Evolutionary conservation across 2,888 invertebrate genomes (phyloP).

Genomic region (Theretra japonica): DNA sequence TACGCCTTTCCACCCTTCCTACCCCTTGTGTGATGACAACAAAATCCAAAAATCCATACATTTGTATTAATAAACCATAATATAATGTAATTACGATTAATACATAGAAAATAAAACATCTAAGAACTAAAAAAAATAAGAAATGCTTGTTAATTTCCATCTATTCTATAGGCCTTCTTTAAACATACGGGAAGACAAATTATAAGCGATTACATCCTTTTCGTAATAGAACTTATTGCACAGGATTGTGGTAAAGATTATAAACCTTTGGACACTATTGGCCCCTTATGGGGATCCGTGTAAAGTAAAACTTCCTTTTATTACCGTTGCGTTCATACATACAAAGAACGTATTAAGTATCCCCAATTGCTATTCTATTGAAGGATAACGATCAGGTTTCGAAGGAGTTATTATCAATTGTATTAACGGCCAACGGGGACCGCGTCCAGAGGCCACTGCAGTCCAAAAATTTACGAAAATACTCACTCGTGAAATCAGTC

Average conservation of each 20-base stretch:
- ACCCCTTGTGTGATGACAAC: constrained; percentile 19
- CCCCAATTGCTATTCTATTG: background rate
- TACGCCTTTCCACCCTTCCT: constrained; percentile 13
- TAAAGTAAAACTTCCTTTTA: constrained; percentile 11
- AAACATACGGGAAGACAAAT: constrained; percentile 66
- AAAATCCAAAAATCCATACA: constrained; percentile 34
- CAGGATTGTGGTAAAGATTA: constrained; percentile 32
- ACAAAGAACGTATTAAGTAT: background rate
- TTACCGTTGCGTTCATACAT: constrained; percentile 2
- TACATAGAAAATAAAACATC: constrained; percentile 41
- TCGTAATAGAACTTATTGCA: constrained; percentile 58
- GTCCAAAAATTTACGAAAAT: constrained; percentile 1
- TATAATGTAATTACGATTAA: constrained; percentile 49
- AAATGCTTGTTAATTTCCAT: constrained; percentile 62
- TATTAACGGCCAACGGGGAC: constrained; percentile 6
- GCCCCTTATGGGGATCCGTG: constrained; percentile 5
- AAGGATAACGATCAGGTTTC: background rate
- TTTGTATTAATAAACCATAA: constrained; percentile 50
- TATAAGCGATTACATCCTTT: constrained; percentile 41
- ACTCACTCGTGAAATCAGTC: constrained; percentile 24
- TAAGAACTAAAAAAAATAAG: constrained; percentile 57
- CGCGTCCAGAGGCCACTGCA: background rate
- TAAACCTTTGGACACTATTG: background rate
- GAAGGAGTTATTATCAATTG: background rate
- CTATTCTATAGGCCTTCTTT: constrained; percentile 63